Conservation (phyloP, 2,888 invertebrate genomes). For the Siphonodentalium dalli region DNA sequence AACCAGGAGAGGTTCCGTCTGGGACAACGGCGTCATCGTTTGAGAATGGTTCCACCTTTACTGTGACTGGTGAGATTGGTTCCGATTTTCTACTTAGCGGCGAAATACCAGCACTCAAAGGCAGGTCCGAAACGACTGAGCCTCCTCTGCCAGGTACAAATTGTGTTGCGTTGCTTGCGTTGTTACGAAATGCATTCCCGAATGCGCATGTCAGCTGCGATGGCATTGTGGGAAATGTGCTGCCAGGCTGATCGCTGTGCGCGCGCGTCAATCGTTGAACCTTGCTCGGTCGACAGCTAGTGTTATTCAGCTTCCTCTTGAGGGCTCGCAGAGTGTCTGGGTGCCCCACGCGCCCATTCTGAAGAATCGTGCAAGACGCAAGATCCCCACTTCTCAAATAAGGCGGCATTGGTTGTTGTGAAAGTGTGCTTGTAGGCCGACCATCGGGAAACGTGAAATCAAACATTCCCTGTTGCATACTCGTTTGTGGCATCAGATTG, state of each 20-base stretch:
- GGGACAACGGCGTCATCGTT: slow-evolving; percentile 10
- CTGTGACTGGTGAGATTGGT: too few species aligned
- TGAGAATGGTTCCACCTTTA: slow-evolving; percentile 24
- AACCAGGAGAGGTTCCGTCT: not conserved
- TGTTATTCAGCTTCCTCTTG: slow-evolving; percentile 52
- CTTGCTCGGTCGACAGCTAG: slow-evolving; percentile 44
- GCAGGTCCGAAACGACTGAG: too few species aligned
- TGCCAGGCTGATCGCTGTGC: slow-evolving; percentile 25
- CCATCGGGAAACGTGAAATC: slow-evolving; percentile 8
- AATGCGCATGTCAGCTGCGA: slow-evolving; percentile 8
- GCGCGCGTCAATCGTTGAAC: slow-evolving; percentile 31
- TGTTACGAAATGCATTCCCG: slow-evolving; percentile 22
- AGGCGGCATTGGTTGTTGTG: slow-evolving; percentile 18
- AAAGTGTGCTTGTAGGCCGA: not conserved
- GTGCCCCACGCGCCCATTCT: slow-evolving; percentile 33
- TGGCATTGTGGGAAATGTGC: slow-evolving; percentile 18
- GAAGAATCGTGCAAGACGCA: slow-evolving; percentile 1
- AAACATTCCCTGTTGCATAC: slow-evolving; percentile 29
- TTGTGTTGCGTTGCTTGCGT: slow-evolving; percentile 4
- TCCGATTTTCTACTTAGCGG: too few species aligned
- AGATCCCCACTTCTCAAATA: slow-evolving; percentile 17
- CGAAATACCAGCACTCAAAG: too few species aligned
- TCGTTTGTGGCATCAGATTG: slow-evolving; percentile 18
- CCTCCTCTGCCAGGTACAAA: slow-evolving; percentile 6
- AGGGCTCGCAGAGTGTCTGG: slow-evolving; percentile 48